phyloP scores from a whole-genome alignment of 2,888 invertebrate genomes.

The Spodoptera picta region DNA sequence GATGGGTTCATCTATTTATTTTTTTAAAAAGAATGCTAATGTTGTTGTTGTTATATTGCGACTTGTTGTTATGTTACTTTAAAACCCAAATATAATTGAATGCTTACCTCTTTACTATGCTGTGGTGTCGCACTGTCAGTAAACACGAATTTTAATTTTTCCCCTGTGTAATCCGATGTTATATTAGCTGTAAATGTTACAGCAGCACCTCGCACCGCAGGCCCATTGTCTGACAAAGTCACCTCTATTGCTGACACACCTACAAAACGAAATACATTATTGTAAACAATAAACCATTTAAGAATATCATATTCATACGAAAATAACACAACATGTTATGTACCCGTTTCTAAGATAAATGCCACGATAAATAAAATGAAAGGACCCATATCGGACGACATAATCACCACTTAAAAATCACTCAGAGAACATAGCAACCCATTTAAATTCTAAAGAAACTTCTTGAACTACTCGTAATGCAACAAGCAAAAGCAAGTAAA shows the following conservation, averaged over 20 bases:
- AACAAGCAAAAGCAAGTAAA: slow-evolving; percentile 18
- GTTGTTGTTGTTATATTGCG: background rate
- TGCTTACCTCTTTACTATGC: slow-evolving; percentile 82
- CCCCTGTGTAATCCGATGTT: slow-evolving; percentile 74
- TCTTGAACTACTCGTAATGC: slow-evolving; percentile 19
- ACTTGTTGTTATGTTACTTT: background rate
- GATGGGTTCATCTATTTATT: too few relatives aligned
- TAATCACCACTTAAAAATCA: slow-evolving; percentile 22
- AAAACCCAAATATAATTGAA: slow-evolving; percentile 1
- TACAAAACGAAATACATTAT: slow-evolving; percentile 55
- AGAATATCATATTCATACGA: background rate
- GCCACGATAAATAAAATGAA: slow-evolving; percentile 68
- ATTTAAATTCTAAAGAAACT: slow-evolving; percentile 9
- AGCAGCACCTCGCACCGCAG: slow-evolving; percentile 92
- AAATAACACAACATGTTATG: slow-evolving; percentile 23
- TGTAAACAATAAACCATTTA: background rate
- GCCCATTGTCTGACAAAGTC: slow-evolving; percentile 89
- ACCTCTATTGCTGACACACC: slow-evolving; percentile 75
- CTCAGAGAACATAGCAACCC: slow-evolving; percentile 43
- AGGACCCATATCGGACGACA: slow-evolving; percentile 66
- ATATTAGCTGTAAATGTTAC: slow-evolving; percentile 91
- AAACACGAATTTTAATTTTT: slow-evolving; percentile 87
- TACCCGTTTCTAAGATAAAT: slow-evolving; percentile 68
- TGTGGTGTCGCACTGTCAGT: slow-evolving; percentile 88
- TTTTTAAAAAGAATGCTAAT: too few relatives aligned